Evolutionary conservation across 2,888 invertebrate genomes (phyloP), one percentile per base, ranked within the genome.

Genomic region (Caenorhabditis sp.): DNA sequence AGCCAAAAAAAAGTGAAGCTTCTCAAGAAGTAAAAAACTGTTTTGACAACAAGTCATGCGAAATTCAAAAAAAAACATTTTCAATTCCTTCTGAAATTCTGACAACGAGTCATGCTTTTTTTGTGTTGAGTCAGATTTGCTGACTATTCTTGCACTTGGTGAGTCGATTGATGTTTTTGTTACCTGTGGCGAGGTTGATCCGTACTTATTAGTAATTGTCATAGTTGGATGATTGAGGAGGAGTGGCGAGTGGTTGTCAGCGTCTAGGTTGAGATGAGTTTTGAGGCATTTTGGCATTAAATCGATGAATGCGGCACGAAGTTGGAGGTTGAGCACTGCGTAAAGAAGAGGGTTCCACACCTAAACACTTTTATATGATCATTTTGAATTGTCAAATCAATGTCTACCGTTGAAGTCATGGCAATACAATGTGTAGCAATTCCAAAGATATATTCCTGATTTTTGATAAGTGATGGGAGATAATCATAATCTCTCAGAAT

Each of bases 321-420:
- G 81, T 79, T 86, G 86, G 14, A 85, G 77, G 64, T 86, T 86
- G 38, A 86, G 76, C 56, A 84, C 75, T 8, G 86, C 85, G 68
- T 85, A 86, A 56, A 86, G 81, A 3, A 86, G 69, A 27, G 85
- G 86, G 54, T 85, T 86, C 84, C 85, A 85, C 38, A 85, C 83
- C 85, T 85, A 56, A 43, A 43, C 21, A 52, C 27, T 25, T 38
- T 58, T 21, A 12, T 25, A 50, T 56, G 7, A 36, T 31, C 31
- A 21, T n/a, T 26, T 12, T 10, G n/a, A 61, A 66, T 12, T 17
- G n/a, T n/a, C n/a, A 8, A 14, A 43, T 36, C 7, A 20, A 20
- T 54, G 38, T 69, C 84, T 43, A 43, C 86, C 12, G 86, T 86
- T 1, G 86, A 86, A 5, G 86, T 86, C 86, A 86, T 86, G 10